These are phyloP conservation scores for Thermophis baileyi DNA, from an alignment of 2,113 vertebrate species.

Conservation along the genomic window DNA sequence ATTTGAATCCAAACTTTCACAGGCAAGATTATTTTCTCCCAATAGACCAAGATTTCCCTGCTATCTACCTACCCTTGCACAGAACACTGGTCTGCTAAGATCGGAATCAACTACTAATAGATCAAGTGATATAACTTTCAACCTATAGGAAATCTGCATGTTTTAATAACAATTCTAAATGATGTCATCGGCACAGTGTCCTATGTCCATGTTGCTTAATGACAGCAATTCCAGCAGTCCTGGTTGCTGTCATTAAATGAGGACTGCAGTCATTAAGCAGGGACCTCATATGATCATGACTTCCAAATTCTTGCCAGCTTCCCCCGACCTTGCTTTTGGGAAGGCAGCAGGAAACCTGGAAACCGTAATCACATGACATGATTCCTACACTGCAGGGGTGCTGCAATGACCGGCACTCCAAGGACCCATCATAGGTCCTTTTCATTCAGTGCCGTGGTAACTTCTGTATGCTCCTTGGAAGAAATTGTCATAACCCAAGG, in stretches of 20 bases:
- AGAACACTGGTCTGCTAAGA: background rate
- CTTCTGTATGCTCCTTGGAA: background rate
- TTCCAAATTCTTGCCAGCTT: background rate
- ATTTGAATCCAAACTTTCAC: background rate
- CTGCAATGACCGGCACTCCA: background rate
- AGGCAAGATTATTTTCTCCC: background rate
- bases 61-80: background rate
- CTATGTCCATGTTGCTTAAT: background rate
- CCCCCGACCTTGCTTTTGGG: background rate
- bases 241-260: background rate
- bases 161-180: background rate
- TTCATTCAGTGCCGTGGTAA: background rate
- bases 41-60: background rate
- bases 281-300: background rate
- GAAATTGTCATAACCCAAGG: background rate
- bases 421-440: background rate
- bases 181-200: background rate
- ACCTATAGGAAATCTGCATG: background rate
- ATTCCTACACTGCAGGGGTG: background rate
- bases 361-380: background rate
- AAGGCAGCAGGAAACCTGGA: background rate
- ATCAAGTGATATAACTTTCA: background rate
- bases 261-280: background rate
- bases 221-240: background rate
- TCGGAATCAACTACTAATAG: background rate